Evolutionary conservation across 2,888 invertebrate genomes (phyloP), one percentile per base, ranked within the genome.

Genomic region (Eristalinus sepulchralis): DNA sequence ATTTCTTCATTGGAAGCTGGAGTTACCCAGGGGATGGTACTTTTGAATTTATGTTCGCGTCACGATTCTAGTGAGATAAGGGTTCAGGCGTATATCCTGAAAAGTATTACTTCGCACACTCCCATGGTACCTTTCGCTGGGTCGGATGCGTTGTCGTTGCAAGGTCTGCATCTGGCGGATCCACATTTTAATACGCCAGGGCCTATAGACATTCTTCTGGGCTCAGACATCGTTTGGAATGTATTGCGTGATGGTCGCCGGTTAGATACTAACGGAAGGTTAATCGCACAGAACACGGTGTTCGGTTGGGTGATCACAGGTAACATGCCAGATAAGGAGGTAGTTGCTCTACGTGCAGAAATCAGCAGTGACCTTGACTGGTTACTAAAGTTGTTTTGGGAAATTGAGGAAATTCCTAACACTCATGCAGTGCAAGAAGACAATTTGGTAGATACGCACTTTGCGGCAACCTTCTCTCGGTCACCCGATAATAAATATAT

Each of bases 401-500:
- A 60, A 31, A 60, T 60, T 11, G 60, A 60, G 13, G 60, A 60
- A 6, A 55, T 55, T 5, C 55, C 55, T 9, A 2, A 9, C 17
- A 4, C 1, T n/a, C 4, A 2, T 8, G 13, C 53, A 8, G 3
- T 11, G 33, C n/a, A 27, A 33, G n/a, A 33, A 1, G 1, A 27
- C 3, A 33, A 55, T 9, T 0, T 55, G 20, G 66, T 27, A 9
- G 66, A 75, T 33, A 20, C 9, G 0, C 31, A 75, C 31, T 75
- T 75, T 20, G 6, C 5, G 2, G 31, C 59, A 2, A 76, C 59
- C 0, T 67, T 59, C 20, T 76, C 66, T 27, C 66, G 66, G 2
- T 57, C 60, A n/a, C 75, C 60, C 60, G 75, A 76, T 33, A 33
- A 60, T 11, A 64, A 57, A 57, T 73, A 73, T 64, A 64, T 73